Evolutionary conservation across 2,797 vertebrate genomes (phyloP).

Genomic region (Muscicapa comitata): DNA sequence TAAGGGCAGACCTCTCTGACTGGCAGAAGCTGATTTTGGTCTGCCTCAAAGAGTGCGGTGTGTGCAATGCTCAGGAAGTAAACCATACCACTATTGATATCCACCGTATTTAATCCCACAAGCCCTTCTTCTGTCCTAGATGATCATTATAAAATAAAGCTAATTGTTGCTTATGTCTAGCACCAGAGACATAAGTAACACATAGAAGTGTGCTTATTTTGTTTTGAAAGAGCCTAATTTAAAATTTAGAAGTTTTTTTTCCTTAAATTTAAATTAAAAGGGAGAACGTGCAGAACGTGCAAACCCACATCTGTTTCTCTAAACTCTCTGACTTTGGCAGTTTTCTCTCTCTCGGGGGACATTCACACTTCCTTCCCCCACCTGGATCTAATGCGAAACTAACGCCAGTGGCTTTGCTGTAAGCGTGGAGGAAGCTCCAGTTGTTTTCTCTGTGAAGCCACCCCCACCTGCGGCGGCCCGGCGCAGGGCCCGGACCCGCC

Average conservation of each 20-base stretch:
- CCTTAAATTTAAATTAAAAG: not conserved
- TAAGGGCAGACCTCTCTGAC: not conserved
- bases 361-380: not conserved
- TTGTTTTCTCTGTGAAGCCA: not conserved
- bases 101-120: not conserved
- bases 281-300: not conserved
- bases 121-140: not conserved
- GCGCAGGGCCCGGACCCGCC: not conserved
- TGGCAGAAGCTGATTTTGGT: not conserved
- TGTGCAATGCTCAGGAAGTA: not conserved
- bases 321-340: not conserved
- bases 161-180: not conserved
- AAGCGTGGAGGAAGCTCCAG: fast-evolving
- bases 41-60: not conserved
- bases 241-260: too few relatives aligned
- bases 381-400: not conserved
- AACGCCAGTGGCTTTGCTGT: not conserved
- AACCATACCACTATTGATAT: not conserved
- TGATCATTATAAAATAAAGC: not conserved
- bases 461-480: not conserved
- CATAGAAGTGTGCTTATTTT: not conserved
- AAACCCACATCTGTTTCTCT: not conserved
- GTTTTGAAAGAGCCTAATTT: not conserved
- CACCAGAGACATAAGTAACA: not conserved
- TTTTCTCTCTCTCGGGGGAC: not conserved